Percentiles rank a stretch among this genome's conserved stretches.
Evolutionary conservation across 2,888 invertebrate genomes (phyloP).

Genomic region (Campoplex nolae): DNA sequence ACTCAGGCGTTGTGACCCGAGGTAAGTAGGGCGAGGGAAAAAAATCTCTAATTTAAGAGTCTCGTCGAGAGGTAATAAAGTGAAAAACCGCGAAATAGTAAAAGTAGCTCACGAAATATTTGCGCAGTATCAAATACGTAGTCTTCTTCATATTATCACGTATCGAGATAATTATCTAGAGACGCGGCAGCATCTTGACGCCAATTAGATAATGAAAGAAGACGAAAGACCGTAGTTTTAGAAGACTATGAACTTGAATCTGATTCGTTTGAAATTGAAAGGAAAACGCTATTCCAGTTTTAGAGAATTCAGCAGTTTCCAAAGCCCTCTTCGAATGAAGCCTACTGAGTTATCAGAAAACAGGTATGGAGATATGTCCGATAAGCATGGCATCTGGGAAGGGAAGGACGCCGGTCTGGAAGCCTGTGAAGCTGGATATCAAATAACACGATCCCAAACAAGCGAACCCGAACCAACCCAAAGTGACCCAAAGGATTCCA

Average conservation of each 20-base stretch:
- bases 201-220: background rate
- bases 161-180: background rate
- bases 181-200: no score
- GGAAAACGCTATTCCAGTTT: background rate
- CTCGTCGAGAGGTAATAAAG: slow-evolving; percentile 37
- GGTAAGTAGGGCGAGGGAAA: slow-evolving; percentile 2
- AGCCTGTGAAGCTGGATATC: background rate
- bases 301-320: background rate
- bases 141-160: background rate
- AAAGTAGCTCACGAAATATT: slow-evolving; percentile 9
- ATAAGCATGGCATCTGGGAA: background rate
- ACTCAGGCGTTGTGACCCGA: slow-evolving; percentile 1
- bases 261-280: background rate
- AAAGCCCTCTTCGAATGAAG: background rate
- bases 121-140: background rate
- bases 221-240: background rate
- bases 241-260: background rate
- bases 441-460: background rate
- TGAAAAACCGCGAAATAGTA: slow-evolving; percentile 13
- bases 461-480: background rate
- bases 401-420: background rate
- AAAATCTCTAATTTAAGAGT: slow-evolving; percentile 20
- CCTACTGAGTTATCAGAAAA: background rate
- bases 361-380: background rate
- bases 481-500: background rate